Evolutionary conservation across 1,140 invertebrate genomes (phyloP), one percentile per base, ranked within the genome.

Genomic region (Aphaenogaster floridana): DNA sequence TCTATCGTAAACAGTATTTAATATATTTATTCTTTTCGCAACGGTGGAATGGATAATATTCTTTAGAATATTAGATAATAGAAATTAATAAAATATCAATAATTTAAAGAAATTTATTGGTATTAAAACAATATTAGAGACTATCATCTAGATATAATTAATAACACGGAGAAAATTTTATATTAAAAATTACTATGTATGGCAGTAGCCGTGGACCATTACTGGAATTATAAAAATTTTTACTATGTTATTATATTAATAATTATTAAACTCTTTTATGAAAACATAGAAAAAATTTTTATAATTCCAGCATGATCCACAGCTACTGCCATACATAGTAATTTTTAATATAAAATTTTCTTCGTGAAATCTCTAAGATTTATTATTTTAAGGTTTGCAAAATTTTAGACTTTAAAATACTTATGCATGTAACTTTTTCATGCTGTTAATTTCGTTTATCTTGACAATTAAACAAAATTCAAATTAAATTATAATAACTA

Each of bases 1-100:
- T 15, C 48, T 42, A 0, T 83, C 21, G 21, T 61, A 83, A 72
- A 74, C 21, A 68, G 7, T 42, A 42, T 59, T 76, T 45, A 45
- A 59, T 21, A 59, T 9, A 15, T 28, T 42, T 80, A 21, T 80
- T 42, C 39, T 66, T 34, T 15, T 42, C 2, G 50, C 42, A 54
- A 81, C 13, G 50, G 6, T 28, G 2, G 1, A 48, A 69, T 79
- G 17, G 13, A 63, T 77, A 45, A 36, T 48, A 57, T 36, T 52
- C 7, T 42, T 76, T 59, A 57, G 9, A 48, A 50, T 71, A 28
- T 21, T 1, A 57, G 5, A 74, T 50, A 36, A 6, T 17, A 21
- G 17, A 74, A 74, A 52, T 1, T n/a, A 7, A 74, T 48, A 3
- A 28, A 71, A 71, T 52, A 11, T 52, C 5, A 7, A 72, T 36